Conservation (phyloP, 2,888 invertebrate genomes). For the Lasioglossum oenotherae region DNA sequence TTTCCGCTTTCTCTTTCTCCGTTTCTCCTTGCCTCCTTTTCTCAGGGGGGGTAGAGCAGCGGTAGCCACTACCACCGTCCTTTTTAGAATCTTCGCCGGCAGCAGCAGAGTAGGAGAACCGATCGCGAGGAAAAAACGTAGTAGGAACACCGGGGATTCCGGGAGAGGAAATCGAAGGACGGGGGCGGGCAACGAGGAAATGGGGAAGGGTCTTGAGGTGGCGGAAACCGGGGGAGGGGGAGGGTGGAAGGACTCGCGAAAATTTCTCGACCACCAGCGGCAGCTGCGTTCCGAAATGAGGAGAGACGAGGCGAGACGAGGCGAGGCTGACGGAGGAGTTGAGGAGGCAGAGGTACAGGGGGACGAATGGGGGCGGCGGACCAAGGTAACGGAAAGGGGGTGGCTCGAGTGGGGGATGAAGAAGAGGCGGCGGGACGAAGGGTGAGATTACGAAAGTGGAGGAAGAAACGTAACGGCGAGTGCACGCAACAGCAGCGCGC, state of each 20-base stretch:
- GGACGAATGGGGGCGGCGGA: slow-evolving; percentile 36
- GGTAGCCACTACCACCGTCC: slow-evolving; percentile 50
- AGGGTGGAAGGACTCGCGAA: slow-evolving; percentile 57
- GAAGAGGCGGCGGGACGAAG: slow-evolving; percentile 39
- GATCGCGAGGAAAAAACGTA: slow-evolving; percentile 51
- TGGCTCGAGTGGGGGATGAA: slow-evolving; percentile 54
- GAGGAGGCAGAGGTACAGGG: slow-evolving; percentile 25
- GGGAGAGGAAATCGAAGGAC: slow-evolving; percentile 54
- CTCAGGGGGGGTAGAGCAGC: neutral
- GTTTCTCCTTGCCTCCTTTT: slow-evolving; percentile 36
- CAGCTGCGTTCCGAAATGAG: slow-evolving; percentile 72
- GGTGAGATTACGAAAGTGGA: slow-evolving; percentile 69
- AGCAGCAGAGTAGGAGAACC: slow-evolving; percentile 31
- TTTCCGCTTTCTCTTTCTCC: slow-evolving; percentile 47
- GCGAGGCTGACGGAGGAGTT: slow-evolving; percentile 50
- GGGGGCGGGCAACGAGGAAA: slow-evolving; percentile 20
- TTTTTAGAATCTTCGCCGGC: slow-evolving; percentile 61
- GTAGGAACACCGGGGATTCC: slow-evolving; percentile 34
- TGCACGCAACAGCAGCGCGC: slow-evolving; percentile 77
- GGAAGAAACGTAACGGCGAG: slow-evolving; percentile 72
- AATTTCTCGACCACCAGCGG: slow-evolving; percentile 71
- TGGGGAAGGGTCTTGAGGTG: slow-evolving; percentile 29
- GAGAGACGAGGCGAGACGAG: slow-evolving; percentile 53
- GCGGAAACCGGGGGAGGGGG: slow-evolving; percentile 17
- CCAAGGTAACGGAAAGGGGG: slow-evolving; percentile 34